Evolutionary conservation across 1,140 invertebrate genomes (phyloP).

Genomic region (Drosophila busckii): DNA sequence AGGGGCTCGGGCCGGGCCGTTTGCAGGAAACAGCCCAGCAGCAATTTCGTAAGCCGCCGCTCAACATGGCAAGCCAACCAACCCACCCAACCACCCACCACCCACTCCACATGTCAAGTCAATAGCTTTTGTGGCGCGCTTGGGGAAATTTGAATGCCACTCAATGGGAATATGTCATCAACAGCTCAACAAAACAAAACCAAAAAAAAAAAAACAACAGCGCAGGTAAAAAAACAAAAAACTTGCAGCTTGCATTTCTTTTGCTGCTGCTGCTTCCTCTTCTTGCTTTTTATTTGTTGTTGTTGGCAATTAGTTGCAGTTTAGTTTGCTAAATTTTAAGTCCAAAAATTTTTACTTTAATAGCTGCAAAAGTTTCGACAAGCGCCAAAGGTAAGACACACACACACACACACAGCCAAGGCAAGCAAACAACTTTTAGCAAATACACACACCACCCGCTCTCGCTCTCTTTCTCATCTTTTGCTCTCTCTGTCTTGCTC

Average conservation of each 20-base stretch:
- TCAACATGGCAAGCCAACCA: not conserved
- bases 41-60: constrained; percentile 1
- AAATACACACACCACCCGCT: too few relatives aligned
- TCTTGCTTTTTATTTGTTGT: too few relatives aligned
- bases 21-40: constrained; percentile 38
- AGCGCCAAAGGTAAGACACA: not conserved
- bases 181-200: not conserved
- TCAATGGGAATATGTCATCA: constrained; percentile 11
- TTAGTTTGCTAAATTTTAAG: too few relatives aligned
- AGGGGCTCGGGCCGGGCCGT: constrained; percentile 25
- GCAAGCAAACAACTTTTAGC: too few relatives aligned
- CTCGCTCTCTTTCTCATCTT: not conserved
- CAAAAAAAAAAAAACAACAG: not conserved
- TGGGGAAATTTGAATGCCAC: constrained; percentile 25
- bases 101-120: not conserved
- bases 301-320: too few relatives aligned
- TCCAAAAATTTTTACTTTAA: too few relatives aligned
- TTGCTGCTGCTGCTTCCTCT: too few relatives aligned
- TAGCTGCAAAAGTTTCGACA: too few relatives aligned
- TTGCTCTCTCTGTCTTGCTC: not conserved
- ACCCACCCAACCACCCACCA: not conserved
- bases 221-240: too few relatives aligned
- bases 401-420: too few relatives aligned
- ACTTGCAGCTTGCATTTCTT: too few relatives aligned
- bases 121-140: constrained; percentile 29